Base-by-base conservation (phyloP, 2,113 vertebrate species). In the Aptenodytes patagonicus region DNA sequence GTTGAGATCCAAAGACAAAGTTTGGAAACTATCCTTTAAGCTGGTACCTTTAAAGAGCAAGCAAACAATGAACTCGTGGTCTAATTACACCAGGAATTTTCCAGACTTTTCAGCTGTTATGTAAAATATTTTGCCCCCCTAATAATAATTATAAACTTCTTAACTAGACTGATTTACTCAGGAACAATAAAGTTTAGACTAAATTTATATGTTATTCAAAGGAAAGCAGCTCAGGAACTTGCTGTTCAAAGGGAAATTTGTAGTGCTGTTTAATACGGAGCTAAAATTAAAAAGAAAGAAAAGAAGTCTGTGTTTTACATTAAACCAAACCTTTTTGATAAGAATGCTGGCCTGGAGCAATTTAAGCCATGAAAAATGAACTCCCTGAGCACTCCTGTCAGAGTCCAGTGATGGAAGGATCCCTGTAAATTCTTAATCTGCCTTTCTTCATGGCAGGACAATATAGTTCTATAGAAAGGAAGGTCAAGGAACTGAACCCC, bases 401-500 rank as follows among this genome's bases (percentile, higher is more conserved):
- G 98, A 98, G 97, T 96, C 98, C 97, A 98, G 97, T 98, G 98
- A 99, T 98, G 98, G 98, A 98, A 97, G 97, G 98, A 98, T 98
- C 98, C 97, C 98, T 98, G 98, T 98, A 99, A 99, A 99, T 99
- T 99, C 99, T 98, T 99, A 98, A 98, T 98, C 98, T 98, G 97
- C 97, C 96, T 98, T 98, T 98, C 98, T 98, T 98, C 95, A 0
- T 96, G 94, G 98, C 95, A 98, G 98, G 97, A 98, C 98, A 99
- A 98, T 98, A 96, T 98, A 98, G 95, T 95, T 94, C 97, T 96
- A 97, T 98, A 98, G 98, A 99, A 98, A 98, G 95, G 98, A 98
- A 98, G 98, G 98, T 98, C 98, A 98, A 98, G 96, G 93, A 97
- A 98, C 98, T 98, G 97, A 98, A 98, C 98, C 92, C 90, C 97